Conservation (phyloP, 2,113 vertebrate genomes). For the Prunella fulvescens region DNA sequence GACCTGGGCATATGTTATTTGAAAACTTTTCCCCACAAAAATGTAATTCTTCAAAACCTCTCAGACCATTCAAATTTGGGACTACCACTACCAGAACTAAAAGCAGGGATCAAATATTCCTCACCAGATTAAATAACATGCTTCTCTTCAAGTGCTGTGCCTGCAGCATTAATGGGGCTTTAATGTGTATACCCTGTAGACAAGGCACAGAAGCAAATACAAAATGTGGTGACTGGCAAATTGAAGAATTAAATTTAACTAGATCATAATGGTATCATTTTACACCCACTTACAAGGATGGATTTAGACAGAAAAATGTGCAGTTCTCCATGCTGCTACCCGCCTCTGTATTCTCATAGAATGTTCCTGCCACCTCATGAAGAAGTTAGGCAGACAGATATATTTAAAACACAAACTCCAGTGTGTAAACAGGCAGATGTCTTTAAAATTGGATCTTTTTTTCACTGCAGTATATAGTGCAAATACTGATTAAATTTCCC, state of each 20-base stretch:
- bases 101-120: slow-evolving; percentile 20
- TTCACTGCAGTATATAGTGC: neutral
- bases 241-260: slow-evolving; percentile 24
- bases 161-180: neutral
- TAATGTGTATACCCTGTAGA: neutral
- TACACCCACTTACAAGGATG: neutral
- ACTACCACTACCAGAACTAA: neutral
- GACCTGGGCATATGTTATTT: neutral
- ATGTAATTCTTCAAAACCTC: slow-evolving; percentile 3
- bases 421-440: neutral
- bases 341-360: neutral
- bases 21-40: slow-evolving; percentile 38
- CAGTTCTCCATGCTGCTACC: neutral
- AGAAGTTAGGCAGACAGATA: neutral
- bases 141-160: neutral
- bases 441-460: neutral
- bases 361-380: neutral
- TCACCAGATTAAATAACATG: slow-evolving; percentile 33
- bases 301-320: neutral
- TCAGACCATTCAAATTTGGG: neutral
- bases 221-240: slow-evolving; percentile 26
- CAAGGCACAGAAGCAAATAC: neutral
- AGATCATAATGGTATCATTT: slow-evolving; percentile 24
- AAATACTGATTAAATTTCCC: neutral
- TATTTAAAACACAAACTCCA: neutral